These are phyloP conservation scores for Cephus pulcher DNA, from an alignment of 2,888 invertebrate genomes.

Conservation along the genomic window DNA sequence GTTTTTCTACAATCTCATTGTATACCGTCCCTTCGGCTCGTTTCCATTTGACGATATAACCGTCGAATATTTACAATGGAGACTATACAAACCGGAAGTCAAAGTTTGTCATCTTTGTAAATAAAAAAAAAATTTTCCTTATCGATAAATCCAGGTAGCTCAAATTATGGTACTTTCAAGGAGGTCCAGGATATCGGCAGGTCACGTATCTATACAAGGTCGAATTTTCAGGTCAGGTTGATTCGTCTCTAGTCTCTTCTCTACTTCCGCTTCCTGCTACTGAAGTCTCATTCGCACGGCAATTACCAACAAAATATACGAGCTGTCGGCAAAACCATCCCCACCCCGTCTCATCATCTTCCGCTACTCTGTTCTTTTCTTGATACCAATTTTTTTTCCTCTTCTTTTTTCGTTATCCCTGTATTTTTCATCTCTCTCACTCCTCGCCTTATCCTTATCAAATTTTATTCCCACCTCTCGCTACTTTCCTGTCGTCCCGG, in stretches of 20 bases:
- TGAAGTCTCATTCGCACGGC: not conserved
- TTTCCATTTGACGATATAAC: no score
- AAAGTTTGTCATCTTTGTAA: not conserved
- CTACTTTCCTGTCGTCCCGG: not conserved
- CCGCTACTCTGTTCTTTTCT: not conserved
- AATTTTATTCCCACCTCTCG: not conserved
- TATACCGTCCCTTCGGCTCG: not conserved
- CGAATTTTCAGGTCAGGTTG: not conserved
- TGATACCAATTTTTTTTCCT: not conserved
- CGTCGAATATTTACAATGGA: no score
- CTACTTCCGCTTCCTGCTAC: not conserved
- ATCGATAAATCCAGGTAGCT: not conserved
- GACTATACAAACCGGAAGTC: not conserved
- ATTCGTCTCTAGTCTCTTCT: not conserved
- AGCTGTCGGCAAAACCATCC: not conserved
- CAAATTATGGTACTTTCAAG: no score
- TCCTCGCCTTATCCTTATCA: not conserved
- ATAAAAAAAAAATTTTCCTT: not conserved
- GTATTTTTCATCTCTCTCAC: not conserved
- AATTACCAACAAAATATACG: not conserved
- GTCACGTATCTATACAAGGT: not conserved
- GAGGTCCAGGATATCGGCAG: no score
- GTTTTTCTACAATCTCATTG: not conserved
- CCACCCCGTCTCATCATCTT: not conserved
- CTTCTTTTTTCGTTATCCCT: not conserved